phyloP scores from a whole-genome alignment of 2,888 invertebrate genomes.

The Cactoblastis cactorum region DNA sequence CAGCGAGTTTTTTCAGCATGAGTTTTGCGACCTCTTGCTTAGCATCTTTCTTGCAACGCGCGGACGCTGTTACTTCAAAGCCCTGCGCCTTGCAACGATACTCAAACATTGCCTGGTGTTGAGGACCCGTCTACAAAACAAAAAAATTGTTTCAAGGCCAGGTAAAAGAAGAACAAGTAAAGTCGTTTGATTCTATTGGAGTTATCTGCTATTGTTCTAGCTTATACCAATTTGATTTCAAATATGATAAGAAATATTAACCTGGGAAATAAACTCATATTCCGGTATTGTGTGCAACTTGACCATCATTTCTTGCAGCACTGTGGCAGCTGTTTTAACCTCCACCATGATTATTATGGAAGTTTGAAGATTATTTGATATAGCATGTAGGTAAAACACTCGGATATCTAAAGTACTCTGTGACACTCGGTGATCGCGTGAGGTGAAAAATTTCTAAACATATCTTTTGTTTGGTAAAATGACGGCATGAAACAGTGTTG shows the following conservation, averaged over 20 bases:
- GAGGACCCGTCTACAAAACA: conserved; percentile 48
- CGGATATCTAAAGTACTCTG: too few relatives aligned
- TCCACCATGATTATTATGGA: neutral
- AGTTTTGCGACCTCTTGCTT: conserved; percentile 79
- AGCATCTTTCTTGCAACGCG: conserved; percentile 72
- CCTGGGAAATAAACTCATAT: conserved; percentile 70
- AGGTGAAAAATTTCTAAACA: too few relatives aligned
- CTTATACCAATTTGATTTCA: neutral
- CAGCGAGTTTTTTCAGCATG: conserved; percentile 59
- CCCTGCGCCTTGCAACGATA: conserved; percentile 63
- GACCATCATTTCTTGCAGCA: conserved; percentile 83
- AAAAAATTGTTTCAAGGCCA: too few relatives aligned
- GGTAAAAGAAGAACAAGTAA: too few relatives aligned
- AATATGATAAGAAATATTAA: conserved; percentile 21
- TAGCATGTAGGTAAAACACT: too few relatives aligned
- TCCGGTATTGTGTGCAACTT: conserved; percentile 72
- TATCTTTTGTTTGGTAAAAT: too few relatives aligned
- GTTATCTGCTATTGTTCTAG: neutral
- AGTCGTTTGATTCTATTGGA: too few relatives aligned
- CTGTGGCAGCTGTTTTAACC: conserved; percentile 82
- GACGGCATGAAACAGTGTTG: too few relatives aligned
- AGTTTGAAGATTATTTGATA: neutral
- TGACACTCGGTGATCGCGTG: too few relatives aligned
- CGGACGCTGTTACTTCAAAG: conserved; percentile 39
- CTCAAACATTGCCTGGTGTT: conserved; percentile 61